Percentiles rank a stretch among this genome's conserved stretches.
Evolutionary conservation across 2,888 invertebrate genomes (phyloP).

Genomic region (Mythimna ferrago): DNA sequence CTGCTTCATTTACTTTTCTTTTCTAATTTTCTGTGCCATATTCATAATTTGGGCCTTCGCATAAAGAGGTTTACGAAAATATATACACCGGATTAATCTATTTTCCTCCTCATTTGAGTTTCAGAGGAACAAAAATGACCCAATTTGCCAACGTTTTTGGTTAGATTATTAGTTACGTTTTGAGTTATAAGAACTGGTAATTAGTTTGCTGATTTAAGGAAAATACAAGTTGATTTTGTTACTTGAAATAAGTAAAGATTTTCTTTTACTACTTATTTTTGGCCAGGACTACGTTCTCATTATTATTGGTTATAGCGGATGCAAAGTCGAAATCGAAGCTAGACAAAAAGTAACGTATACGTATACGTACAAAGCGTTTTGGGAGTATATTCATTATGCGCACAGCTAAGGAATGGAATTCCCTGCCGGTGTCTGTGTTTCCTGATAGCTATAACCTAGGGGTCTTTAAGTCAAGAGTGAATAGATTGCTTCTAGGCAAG

Average conservation of each 20-base stretch:
- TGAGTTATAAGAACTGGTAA: conserved; percentile 17
- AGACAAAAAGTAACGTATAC: no score
- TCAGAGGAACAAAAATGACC: conserved; percentile 33
- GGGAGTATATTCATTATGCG: no score
- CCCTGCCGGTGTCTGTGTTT: no score
- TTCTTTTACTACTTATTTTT: neutral
- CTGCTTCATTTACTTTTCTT: conserved; percentile 64
- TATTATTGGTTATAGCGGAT: no score
- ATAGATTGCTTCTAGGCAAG: no score
- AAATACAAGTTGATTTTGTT: neutral
- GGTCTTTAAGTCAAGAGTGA: no score
- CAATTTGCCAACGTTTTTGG: conserved; percentile 30
- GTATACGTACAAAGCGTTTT: no score
- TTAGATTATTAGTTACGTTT: conserved; percentile 20
- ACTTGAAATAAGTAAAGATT: neutral
- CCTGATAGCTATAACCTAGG: no score
- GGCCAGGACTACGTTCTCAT: no score
- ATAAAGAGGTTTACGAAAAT: conserved; percentile 57
- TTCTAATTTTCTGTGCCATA: conserved; percentile 63
- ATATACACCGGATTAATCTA: conserved; percentile 52
- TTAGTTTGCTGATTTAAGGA: neutral
- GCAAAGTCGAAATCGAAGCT: no score
- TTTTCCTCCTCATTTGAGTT: conserved; percentile 46
- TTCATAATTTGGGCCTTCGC: conserved; percentile 59
- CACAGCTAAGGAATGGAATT: no score